Base-by-base conservation (phyloP, 2,888 invertebrate species). In the Pinctada fucata region DNA sequence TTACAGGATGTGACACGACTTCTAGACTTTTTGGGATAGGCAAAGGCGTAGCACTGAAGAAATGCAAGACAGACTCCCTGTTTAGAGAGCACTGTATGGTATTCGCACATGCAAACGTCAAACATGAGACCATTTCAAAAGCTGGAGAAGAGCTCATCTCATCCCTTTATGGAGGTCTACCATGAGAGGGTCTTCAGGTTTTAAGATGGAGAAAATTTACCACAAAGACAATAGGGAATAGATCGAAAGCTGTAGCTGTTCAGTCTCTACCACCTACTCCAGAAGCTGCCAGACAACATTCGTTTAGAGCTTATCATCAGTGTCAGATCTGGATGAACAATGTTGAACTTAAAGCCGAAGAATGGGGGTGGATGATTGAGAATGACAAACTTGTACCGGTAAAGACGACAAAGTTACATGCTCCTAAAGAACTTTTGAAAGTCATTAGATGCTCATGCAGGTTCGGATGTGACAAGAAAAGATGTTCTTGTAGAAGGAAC, bases 1-100 rank as follows among this genome's bases (percentile, higher is more conserved):
- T 86, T n/a, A 58, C 73, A 5, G 84, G 86, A 5, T 83, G 86
- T 76, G 84, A 86, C 72, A 83, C 84, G 0, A 83, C 82, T 5
- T 82, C 81, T 4, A 64, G 81, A 13, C 10, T 86, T 6, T 86
- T 63, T 78, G 84, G 84, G 47, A 51, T 80, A 13, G 82, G 85
- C 2, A 84, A 86, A 75, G 78, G 76, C 10, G n/a, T 58, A 31
- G 52, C 58, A 1, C 65, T 84, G 6, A 83, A 83, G 50, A 85
- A 83, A 50, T 4, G 31, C 6, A 6, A 13, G 13, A 66, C 16
- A 6, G 13, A 58, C 58, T 6, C 58, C 58, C 13, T 13, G 6
- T 58, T 58, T 10, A 58, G 58, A 58, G 8, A 58, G 58, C 58
- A 58, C 58, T 58, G 45, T 70, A 45, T 3, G 50, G 31, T 4